Conservation (phyloP, 2,888 invertebrate genomes). For the Cyclophora albipunctata region DNA sequence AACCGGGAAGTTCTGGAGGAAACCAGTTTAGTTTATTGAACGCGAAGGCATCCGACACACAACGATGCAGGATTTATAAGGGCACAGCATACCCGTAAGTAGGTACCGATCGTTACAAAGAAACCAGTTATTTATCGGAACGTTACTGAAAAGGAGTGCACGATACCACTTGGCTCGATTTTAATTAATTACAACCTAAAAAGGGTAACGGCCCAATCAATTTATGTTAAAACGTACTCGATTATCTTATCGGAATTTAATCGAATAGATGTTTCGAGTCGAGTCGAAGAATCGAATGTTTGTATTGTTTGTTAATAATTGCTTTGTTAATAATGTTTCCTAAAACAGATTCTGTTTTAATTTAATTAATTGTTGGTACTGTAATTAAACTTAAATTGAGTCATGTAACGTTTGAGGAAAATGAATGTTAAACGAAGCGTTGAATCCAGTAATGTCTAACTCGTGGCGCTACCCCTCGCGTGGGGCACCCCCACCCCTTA, state of each 20-base stretch:
- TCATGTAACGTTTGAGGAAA: background rate
- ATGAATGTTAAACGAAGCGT: slow-evolving; percentile 33
- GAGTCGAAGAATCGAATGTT: no score
- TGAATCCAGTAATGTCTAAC: slow-evolving; percentile 29
- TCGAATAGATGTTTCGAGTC: slow-evolving; percentile 21
- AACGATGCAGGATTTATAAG: slow-evolving; percentile 55
- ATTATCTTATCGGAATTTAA: slow-evolving; percentile 32
- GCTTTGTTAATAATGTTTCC: no score
- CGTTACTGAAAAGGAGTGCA: slow-evolving; percentile 27
- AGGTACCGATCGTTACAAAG: slow-evolving; percentile 27
- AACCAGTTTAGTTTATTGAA: slow-evolving; percentile 64
- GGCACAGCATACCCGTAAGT: slow-evolving; percentile 32
- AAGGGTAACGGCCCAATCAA: slow-evolving; percentile 35
- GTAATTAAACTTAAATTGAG: no score
- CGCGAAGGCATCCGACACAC: slow-evolving; percentile 52
- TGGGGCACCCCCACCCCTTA: slow-evolving; percentile 18
- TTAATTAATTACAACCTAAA: slow-evolving; percentile 41
- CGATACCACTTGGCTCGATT: slow-evolving; percentile 49
- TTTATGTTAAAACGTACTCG: slow-evolving; percentile 38
- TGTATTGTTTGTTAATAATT: no score
- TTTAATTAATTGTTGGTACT: no score
- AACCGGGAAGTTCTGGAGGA: slow-evolving; percentile 56
- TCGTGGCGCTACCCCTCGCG: slow-evolving; percentile 8
- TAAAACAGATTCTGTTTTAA: no score
- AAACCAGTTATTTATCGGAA: slow-evolving; percentile 43